Conservation (phyloP, 2,888 invertebrate species). For the Conistra vaccinii region DNA sequence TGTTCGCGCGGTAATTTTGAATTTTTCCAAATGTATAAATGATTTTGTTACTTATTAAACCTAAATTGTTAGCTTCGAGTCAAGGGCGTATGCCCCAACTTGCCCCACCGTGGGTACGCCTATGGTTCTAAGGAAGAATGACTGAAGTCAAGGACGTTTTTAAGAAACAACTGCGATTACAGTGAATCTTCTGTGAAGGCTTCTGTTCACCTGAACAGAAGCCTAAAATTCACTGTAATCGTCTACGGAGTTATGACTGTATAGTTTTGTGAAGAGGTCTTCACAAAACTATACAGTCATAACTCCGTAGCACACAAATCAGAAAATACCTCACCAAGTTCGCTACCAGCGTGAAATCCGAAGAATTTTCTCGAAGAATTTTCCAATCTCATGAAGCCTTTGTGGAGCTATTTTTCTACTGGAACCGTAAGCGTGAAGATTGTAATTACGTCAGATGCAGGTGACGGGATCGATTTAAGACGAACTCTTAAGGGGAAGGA, state of each 20-base stretch:
- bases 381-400: conserved; percentile 60
- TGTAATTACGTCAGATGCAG: conserved; percentile 71
- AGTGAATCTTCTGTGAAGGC: neutral
- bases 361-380: conserved; percentile 53
- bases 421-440: conserved; percentile 59
- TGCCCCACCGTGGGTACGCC: too few species aligned
- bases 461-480: conserved; percentile 69
- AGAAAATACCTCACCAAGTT: conserved; percentile 24
- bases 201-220: neutral
- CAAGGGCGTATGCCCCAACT: too few species aligned
- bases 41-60: too few species aligned
- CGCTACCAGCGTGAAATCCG: conserved; percentile 18
- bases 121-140: too few species aligned
- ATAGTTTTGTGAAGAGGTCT: too few species aligned
- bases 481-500: conserved; percentile 41
- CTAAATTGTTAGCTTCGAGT: too few species aligned
- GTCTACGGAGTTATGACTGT: too few species aligned
- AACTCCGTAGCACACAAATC: conserved; percentile 17
- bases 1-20: too few species aligned
- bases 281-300: neutral
- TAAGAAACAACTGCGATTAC: neutral
- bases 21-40: too few species aligned
- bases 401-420: conserved; percentile 51
- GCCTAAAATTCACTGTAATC: too few species aligned
- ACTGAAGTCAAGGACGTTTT: neutral